Evolutionary conservation across 2,797 vertebrate species (phyloP), one percentile per base, ranked within the genome.

Genomic region (Falco peregrinus): DNA sequence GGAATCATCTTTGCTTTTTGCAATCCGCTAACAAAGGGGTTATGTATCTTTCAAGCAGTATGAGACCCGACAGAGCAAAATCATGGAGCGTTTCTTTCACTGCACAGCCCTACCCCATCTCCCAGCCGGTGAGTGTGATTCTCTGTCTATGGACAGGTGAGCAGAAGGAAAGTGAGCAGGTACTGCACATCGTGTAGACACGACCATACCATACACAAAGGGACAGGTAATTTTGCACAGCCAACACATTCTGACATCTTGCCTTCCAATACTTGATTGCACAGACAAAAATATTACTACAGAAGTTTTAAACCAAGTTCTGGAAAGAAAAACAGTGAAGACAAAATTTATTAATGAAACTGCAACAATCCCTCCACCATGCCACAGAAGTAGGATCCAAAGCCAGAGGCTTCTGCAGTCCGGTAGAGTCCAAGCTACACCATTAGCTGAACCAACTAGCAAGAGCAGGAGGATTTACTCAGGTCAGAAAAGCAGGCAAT

Each of bases 351-450:
- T 47, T 39, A 22, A 20, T 21, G 35, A 31, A 63, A 22, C 5
- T 56, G 50, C 17, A 69, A n/a, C n/a, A 53, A 59, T 19, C 41
- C 48, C 18, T n/a, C 63, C 0, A 0, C 70, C 31, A 6, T 7
- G 8, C 8, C 7, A 33, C 43, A 57, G 43, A 21, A 9, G 43
- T 3, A 51, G 33, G 28, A 50, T 13, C 16, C 1, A 0, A 53
- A 77, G 39, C 19, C 48, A 63, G 57, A 63, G 41, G 68, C 13
- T 12, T 33, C 35, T 21, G 50, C 19, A 35, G 29, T 1, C 9
- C 0, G 0, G 39, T 3, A 28, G 11, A 45, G 61, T 5, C 26
- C 1, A 6, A 63, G 37, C 45, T 19, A 2, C 0, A 2, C 0
- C 24, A 31, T 2, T 3, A 41, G n/a, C 54, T 17, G 37, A 6